phyloP scores from a whole-genome alignment of 2,797 vertebrate genomes.

The Fistularia tabacaria region DNA sequence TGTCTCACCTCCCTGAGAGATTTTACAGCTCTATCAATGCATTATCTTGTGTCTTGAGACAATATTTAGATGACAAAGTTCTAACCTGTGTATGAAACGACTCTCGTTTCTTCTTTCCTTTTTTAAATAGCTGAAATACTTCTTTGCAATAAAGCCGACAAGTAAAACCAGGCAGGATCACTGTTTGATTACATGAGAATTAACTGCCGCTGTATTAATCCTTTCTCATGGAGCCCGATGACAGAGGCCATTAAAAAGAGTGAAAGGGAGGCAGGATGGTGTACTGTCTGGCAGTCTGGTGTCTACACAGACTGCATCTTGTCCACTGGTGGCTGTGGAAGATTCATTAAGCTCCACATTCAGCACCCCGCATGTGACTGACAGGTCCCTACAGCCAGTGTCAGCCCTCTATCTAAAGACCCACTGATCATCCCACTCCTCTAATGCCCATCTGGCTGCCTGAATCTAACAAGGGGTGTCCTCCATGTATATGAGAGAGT shows the following conservation, averaged over 20 bases:
- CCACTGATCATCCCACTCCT: conserved; percentile 77
- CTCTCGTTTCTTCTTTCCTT: not conserved
- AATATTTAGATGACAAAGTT: conserved; percentile 21
- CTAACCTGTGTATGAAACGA: conserved; percentile 8
- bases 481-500: conserved; percentile 56
- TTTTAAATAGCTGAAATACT: not conserved
- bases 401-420: conserved; percentile 66
- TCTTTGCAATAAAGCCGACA: too few species aligned
- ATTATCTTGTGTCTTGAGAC: conserved; percentile 27
- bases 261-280: conserved; percentile 59
- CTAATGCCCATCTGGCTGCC: conserved; percentile 83
- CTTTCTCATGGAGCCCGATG: not conserved
- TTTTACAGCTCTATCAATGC: conserved; percentile 53
- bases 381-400: conserved; percentile 75
- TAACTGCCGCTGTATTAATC: not conserved
- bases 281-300: conserved; percentile 66
- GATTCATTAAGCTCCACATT: conserved; percentile 70
- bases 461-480: conserved; percentile 73
- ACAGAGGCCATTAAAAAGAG: conserved; percentile 27
- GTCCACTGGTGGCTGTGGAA: conserved; percentile 78
- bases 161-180: not conserved
- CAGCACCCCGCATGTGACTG: conserved; percentile 73
- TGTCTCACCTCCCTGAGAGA: conserved; percentile 47
- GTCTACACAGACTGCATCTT: conserved; percentile 68
- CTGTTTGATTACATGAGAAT: conserved; percentile 11